Conservation (phyloP, 92 coral and sea anemone genomes). For the Bergia puertoricense region DNA sequence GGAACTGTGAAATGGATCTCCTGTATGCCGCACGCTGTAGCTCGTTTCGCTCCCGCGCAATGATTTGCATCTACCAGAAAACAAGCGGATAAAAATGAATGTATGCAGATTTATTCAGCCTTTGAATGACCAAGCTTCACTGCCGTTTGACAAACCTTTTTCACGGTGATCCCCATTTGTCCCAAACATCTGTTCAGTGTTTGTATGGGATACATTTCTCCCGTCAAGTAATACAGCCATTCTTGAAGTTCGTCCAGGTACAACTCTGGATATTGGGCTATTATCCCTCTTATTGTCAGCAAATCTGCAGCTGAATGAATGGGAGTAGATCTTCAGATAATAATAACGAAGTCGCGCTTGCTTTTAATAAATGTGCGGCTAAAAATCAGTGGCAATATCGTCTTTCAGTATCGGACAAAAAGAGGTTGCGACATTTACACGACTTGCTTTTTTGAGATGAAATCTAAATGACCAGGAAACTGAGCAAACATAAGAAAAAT, state of each 20-base stretch:
- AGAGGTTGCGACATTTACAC: constrained; percentile 9
- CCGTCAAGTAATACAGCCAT: neutral
- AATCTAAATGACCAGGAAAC: constrained; percentile 7
- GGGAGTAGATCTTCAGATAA: constrained; percentile 10
- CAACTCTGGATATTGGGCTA: neutral
- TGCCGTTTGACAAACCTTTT: neutral
- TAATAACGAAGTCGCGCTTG: neutral
- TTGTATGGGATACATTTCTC: neutral
- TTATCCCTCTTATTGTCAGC: neutral
- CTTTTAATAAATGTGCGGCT: neutral
- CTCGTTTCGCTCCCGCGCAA: neutral
- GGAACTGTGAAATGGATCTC: neutral
- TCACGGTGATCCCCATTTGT: neutral
- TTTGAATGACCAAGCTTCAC: neutral
- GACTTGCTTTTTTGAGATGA: neutral
- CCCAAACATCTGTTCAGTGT: too few relatives aligned
- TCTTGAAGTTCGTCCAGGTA: neutral
- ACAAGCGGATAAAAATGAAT: neutral
- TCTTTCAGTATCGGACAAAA: constrained; percentile 10
- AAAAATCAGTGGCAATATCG: constrained; percentile 1
- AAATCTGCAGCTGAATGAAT: constrained; percentile 9
- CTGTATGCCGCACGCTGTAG: neutral
- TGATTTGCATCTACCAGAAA: neutral
- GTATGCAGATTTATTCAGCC: neutral
- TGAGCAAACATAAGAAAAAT: neutral